These are phyloP conservation scores for Pseudoips prasinana DNA, from an alignment of 2,888 invertebrate species.

Conservation along the genomic window DNA sequence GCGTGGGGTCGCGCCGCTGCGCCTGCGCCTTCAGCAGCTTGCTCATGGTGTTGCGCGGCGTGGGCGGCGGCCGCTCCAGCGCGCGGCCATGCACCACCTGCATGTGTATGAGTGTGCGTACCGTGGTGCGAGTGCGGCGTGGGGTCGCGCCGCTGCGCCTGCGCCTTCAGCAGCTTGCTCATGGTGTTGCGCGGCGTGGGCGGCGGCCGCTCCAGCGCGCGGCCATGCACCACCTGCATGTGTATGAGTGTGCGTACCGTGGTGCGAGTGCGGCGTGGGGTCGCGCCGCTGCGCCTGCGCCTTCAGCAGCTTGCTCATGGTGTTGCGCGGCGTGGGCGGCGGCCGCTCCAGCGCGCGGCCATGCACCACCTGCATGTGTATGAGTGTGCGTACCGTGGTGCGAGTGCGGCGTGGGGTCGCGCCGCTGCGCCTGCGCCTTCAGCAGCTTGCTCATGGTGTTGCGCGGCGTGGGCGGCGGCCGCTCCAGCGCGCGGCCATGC, in stretches of 20 bases:
- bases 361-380: slow-evolving; percentile 64
- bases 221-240: too few species aligned
- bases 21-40: slow-evolving; percentile 52
- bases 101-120: slow-evolving; percentile 37
- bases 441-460: too few species aligned
- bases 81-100: too few species aligned
- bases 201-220: too few species aligned
- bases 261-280: slow-evolving; percentile 7
- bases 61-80: too few species aligned
- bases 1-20: slow-evolving; percentile 18
- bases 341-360: slow-evolving; percentile 71
- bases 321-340: slow-evolving; percentile 73
- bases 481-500: too few species aligned
- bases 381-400: too few species aligned
- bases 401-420: too few species aligned
- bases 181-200: slow-evolving; percentile 37
- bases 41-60: slow-evolving; percentile 30
- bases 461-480: too few species aligned
- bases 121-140: slow-evolving; percentile 38
- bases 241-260: slow-evolving; percentile 2
- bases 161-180: slow-evolving; percentile 9
- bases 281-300: slow-evolving; percentile 57
- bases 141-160: slow-evolving; percentile 41
- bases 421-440: too few species aligned
- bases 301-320: slow-evolving; percentile 78